phyloP scores from a whole-genome alignment of 2,113 vertebrate species.

The Dicerorhinus sumatrensis region DNA sequence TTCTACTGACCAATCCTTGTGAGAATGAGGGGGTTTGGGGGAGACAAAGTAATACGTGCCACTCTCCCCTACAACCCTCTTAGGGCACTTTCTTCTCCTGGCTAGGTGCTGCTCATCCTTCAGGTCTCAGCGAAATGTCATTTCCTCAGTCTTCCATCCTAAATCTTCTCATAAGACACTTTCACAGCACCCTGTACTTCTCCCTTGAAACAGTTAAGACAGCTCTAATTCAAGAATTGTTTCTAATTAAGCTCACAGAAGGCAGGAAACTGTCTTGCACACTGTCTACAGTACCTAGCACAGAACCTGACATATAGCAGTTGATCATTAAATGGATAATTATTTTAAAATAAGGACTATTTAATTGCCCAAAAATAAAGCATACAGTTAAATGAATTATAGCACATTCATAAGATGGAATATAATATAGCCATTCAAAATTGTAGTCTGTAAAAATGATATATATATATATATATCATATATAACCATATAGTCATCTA shows the following conservation, averaged over 20 bases:
- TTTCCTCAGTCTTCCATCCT: not conserved
- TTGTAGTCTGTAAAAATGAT: not conserved
- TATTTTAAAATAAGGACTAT: not conserved
- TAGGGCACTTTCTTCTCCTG: not conserved
- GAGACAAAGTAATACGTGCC: not conserved
- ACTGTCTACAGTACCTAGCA: not conserved
- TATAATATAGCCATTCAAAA: not conserved
- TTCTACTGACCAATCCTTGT: not conserved
- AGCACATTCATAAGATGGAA: not conserved
- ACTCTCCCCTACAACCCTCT: too few species aligned
- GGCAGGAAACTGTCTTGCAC: not conserved
- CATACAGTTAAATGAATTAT: not conserved
- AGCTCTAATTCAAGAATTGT: not conserved
- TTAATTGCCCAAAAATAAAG: conserved; percentile 14
- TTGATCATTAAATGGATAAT: not conserved
- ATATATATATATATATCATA: too few species aligned
- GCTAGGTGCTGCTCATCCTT: not conserved
- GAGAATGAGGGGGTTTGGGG: not conserved
- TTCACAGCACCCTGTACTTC: not conserved
- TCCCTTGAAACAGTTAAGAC: not conserved
- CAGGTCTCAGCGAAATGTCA: not conserved
- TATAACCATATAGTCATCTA: too few species aligned
- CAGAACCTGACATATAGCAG: not conserved
- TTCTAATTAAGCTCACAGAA: not conserved
- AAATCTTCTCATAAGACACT: not conserved